Percentiles rank a stretch among this genome's conserved stretches.
Conservation (phyloP, 1,140 invertebrate species). For the Chironomus tepperi region DNA sequence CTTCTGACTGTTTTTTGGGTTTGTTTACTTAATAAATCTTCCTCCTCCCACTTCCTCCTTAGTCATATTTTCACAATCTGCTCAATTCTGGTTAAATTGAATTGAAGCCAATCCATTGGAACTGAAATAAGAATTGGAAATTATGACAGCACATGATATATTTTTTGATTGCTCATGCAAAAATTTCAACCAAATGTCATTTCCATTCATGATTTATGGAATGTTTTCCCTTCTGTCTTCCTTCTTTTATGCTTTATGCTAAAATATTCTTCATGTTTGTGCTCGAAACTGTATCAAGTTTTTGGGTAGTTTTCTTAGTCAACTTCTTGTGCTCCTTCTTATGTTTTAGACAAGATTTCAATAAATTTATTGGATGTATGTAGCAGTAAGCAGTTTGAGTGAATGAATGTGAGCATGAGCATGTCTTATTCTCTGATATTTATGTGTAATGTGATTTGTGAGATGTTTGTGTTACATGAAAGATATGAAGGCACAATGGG, state of each 20-base stretch:
- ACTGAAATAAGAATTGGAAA: not conserved
- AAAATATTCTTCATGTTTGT: too few relatives aligned
- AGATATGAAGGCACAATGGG: not conserved
- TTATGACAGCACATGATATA: constrained; percentile 1
- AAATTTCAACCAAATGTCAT: constrained; percentile 14
- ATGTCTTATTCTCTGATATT: too few relatives aligned
- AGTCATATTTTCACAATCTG: constrained; percentile 26
- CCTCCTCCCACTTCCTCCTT: constrained; percentile 31
- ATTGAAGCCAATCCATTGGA: not conserved
- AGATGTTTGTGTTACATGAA: too few relatives aligned
- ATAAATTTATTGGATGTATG: too few relatives aligned
- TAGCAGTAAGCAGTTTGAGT: too few relatives aligned
- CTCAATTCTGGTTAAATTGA: not conserved
- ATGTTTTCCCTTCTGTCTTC: not conserved
- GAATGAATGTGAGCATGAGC: too few relatives aligned
- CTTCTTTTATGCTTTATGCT: too few relatives aligned
- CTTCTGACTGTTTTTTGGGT: not conserved
- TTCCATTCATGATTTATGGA: constrained; percentile 21
- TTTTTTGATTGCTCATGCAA: constrained; percentile 15
- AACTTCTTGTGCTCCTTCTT: too few relatives aligned
- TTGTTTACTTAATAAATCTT: constrained; percentile 24
- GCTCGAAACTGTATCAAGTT: too few relatives aligned
- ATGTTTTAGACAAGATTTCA: too few relatives aligned
- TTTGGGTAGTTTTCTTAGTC: too few relatives aligned
- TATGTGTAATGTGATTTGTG: too few relatives aligned